Evolutionary conservation across 2,888 invertebrate genomes (phyloP).

Genomic region (Antitype chi): DNA sequence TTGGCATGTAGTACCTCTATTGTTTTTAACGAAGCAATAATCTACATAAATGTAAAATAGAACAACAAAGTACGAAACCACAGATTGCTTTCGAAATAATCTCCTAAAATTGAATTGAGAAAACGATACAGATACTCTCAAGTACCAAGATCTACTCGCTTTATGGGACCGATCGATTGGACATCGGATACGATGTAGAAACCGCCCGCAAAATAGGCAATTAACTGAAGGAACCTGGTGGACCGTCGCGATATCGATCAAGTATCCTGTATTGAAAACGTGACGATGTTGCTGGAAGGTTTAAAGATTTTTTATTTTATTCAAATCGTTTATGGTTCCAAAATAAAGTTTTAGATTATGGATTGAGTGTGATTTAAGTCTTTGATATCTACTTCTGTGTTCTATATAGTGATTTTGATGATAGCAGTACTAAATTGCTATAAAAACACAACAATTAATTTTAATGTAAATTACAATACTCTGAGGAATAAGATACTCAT

Average conservation of each 20-base stretch:
- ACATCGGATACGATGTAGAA: constrained; percentile 30
- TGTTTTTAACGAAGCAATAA: too few relatives aligned
- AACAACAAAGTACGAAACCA: not conserved
- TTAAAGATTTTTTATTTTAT: not conserved
- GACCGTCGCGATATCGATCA: constrained; percentile 52
- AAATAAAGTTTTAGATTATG: constrained; percentile 9
- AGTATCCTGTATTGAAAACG: constrained; percentile 55
- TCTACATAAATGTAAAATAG: not conserved
- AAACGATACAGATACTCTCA: constrained; percentile 4
- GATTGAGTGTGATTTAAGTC: not conserved
- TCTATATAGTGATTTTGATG: too few relatives aligned
- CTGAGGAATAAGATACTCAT: too few relatives aligned
- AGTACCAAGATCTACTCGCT: constrained; percentile 6
- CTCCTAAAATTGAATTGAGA: constrained; percentile 26
- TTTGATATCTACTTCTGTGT: too few relatives aligned
- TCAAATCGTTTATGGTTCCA: not conserved
- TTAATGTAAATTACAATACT: too few relatives aligned
- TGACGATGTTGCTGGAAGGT: constrained; percentile 24
- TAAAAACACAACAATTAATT: too few relatives aligned
- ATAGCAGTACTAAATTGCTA: too few relatives aligned
- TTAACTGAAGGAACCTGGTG: constrained; percentile 49
- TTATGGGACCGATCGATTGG: constrained; percentile 26
- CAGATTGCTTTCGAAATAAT: constrained; percentile 7
- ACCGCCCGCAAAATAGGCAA: constrained; percentile 52
- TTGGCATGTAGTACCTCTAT: too few relatives aligned